Conservation (phyloP, 2,113 vertebrate genomes). For the Rhea americana region DNA sequence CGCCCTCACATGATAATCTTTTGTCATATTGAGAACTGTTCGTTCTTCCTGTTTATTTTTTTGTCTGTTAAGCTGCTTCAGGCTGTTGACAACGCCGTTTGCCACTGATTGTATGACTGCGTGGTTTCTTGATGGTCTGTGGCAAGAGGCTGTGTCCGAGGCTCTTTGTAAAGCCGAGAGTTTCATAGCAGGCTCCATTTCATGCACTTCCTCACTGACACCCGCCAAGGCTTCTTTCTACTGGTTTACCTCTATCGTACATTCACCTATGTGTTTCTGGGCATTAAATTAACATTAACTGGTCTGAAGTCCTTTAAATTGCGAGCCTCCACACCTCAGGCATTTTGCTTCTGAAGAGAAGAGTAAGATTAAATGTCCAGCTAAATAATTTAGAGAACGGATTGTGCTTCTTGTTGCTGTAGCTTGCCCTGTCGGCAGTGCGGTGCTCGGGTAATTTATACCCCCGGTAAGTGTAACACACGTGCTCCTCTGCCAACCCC, state of each 20-base stretch:
- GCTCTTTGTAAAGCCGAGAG: neutral
- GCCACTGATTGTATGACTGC: neutral
- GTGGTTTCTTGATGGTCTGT: neutral
- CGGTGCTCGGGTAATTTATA: neutral
- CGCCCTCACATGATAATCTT: accelerated
- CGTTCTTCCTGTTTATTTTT: neutral
- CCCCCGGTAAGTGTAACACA: neutral
- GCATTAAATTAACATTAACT: neutral
- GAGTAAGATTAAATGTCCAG: neutral
- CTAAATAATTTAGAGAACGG: neutral
- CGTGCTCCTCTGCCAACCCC: neutral
- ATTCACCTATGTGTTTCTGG: neutral
- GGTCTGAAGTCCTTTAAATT: neutral
- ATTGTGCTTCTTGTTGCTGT: neutral
- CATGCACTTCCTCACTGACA: neutral
- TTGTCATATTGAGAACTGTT: neutral
- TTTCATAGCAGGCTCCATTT: neutral
- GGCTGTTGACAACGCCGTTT: accelerated
- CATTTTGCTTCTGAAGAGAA: neutral
- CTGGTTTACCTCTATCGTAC: neutral
- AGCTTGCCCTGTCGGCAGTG: neutral
- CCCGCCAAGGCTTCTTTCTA: neutral
- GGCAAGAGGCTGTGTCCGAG: neutral
- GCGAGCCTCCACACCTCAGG: neutral
- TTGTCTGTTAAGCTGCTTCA: neutral